Conservation (phyloP, 2,888 invertebrate species). For the Cheilosia urbana region DNA sequence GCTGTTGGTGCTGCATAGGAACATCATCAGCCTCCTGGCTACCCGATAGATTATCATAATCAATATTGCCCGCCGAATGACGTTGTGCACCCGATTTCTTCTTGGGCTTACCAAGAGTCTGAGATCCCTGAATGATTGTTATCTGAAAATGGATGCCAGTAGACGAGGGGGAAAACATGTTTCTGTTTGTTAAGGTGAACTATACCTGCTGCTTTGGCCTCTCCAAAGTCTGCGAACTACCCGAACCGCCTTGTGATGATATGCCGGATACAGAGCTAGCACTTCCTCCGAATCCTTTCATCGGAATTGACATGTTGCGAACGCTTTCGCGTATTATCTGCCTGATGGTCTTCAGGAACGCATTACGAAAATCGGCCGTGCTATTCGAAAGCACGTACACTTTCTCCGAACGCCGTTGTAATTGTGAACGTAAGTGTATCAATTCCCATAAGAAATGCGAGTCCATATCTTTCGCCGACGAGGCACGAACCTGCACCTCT, state of each 20-base stretch:
- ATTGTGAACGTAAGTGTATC: conserved; percentile 96
- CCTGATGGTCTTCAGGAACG: conserved; percentile 97
- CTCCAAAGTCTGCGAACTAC: conserved; percentile 86
- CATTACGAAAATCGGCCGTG: conserved; percentile 97
- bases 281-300: conserved; percentile 87
- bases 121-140: conserved; percentile 90
- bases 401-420: conserved; percentile 97
- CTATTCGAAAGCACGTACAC: conserved; percentile 98
- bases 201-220: conserved; percentile 87
- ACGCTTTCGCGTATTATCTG: conserved; percentile 99
- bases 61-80: conserved; percentile 93
- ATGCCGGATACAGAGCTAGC: conserved; percentile 84
- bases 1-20: conserved; percentile 82
- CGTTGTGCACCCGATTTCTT: conserved; percentile 90
- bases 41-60: conserved; percentile 91
- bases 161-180: background rate
- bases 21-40: conserved; percentile 90
- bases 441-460: conserved; percentile 99
- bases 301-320: conserved; percentile 97
- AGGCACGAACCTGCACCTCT: conserved; percentile 97
- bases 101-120: conserved; percentile 93
- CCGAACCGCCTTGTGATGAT: conserved; percentile 83
- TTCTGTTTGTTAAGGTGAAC: background rate
- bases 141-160: conserved; percentile 82
- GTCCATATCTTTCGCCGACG: conserved; percentile 97